These are phyloP conservation scores for Drosophila borealis DNA, from an alignment of 2,888 invertebrate genomes.

Conservation along the genomic window DNA sequence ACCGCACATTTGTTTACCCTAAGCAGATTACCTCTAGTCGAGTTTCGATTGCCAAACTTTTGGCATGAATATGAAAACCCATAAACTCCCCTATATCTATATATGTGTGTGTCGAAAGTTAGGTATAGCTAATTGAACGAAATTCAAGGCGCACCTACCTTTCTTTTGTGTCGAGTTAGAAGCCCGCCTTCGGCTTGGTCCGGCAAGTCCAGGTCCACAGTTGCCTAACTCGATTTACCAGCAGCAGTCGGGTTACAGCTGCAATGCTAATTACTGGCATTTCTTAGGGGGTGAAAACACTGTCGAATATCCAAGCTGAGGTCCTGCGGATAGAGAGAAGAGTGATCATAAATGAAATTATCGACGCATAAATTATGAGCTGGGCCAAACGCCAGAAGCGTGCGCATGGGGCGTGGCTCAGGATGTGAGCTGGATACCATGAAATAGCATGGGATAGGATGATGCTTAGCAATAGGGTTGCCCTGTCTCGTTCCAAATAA, in stretches of 20 bases:
- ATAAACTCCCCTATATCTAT: not conserved
- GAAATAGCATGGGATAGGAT: too few species aligned
- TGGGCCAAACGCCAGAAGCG: slow-evolving; percentile 14
- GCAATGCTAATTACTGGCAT: slow-evolving; percentile 41
- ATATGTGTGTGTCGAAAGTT: not conserved
- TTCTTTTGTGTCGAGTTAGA: not conserved
- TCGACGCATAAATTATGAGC: slow-evolving; percentile 52
- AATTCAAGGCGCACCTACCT: too few species aligned
- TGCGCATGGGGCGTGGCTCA: slow-evolving; percentile 32
- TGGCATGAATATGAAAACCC: not conserved
- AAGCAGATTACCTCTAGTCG: slow-evolving; percentile 19
- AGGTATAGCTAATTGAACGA: not conserved
- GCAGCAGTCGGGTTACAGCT: slow-evolving; percentile 22
- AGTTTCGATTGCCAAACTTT: slow-evolving; percentile 7
- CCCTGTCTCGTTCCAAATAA: not conserved
- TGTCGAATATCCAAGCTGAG: not conserved
- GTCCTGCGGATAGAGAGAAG: slow-evolving; percentile 19
- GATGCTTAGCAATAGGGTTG: not conserved
- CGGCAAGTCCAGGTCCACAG: not conserved
- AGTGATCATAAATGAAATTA: slow-evolving; percentile 65
- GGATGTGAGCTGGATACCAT: not conserved
- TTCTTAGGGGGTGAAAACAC: slow-evolving; percentile 11
- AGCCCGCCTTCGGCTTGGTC: not conserved
- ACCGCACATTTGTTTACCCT: slow-evolving; percentile 39
- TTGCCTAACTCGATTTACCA: slow-evolving; percentile 46